Base-by-base conservation (phyloP, 2,113 vertebrate species). In the Malurus elegans region DNA sequence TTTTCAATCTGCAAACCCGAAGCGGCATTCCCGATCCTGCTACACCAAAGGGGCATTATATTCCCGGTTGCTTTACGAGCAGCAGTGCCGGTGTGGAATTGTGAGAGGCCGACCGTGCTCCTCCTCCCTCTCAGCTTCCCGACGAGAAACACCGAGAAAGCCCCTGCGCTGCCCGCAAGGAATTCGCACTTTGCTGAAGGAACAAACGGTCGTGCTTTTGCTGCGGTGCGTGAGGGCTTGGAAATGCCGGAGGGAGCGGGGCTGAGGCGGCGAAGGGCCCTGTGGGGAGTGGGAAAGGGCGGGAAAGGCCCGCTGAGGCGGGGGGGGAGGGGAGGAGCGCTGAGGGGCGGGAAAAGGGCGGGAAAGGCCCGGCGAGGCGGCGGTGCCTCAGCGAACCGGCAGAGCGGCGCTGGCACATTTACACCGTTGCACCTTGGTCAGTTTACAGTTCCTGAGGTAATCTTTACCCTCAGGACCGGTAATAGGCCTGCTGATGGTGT, bases 251-350 rank as follows among this genome's bases (percentile, higher is more conserved):
- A 53, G 6, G 20, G 12, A 47, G 5, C 18, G 2, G 11, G 4
- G 3, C 26, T 10, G n/a, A 16, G 38, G 31, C 20, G n/a, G 28
- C 7, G 1, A 7, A 0, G 5, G 14, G 24, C 28, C 25, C 3
- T 36, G 28, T 32, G 23, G 34, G 6, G 32, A 24, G 36, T 3
- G 6, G 47, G 9, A 5, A 70, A 73, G 40, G 2, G 79, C 56
- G 73, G 76, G 58, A 90, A 81, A 66, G 15, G 24, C 31, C 5
- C 8, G 10, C 31, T 7, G 76, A 24, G 40, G 61, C 15, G 26
- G 61, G 9, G 19, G 50, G 34, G 44, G 34, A 26, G 6, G 34
- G 31, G 45, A 11, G 17, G n/a, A 24, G 9, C 28, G 6, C 12
- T 10, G 54, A 26, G 6, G 9, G 23, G 48, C 2, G 24, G 70